Percentiles rank a stretch among this genome's conserved stretches.
phyloP scores from a whole-genome alignment of 2,797 vertebrate genomes.

The Pseudomugil gertrudae region DNA sequence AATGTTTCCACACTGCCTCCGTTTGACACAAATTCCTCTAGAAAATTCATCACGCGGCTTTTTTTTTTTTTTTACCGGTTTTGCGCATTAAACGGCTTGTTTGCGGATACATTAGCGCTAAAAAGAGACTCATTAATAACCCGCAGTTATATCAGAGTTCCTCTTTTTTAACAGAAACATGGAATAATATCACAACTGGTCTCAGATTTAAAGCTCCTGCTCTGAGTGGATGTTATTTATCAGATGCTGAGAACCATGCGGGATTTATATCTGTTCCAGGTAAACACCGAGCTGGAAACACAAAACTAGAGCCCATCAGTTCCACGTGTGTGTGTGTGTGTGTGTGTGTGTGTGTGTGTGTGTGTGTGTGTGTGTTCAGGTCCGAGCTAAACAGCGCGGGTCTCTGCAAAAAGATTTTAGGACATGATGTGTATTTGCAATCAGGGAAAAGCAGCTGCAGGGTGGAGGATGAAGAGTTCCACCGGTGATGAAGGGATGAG shows the following conservation, averaged over 20 bases:
- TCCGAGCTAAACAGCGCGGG: background rate
- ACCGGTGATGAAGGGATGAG: background rate
- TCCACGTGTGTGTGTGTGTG: background rate
- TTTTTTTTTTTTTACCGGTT: too few relatives aligned
- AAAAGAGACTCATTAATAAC: conserved; percentile 5
- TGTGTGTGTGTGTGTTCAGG: background rate
- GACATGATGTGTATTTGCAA: conserved; percentile 35
- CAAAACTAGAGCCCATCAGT: conserved; percentile 24
- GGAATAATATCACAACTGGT: background rate
- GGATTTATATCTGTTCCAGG: conserved; percentile 53
- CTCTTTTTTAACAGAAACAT: conserved; percentile 10
- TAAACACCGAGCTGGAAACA: conserved; percentile 40
- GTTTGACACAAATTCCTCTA: too few relatives aligned
- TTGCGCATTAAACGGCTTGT: conserved; percentile 38
- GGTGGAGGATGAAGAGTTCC: background rate
- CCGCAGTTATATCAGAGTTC: background rate
- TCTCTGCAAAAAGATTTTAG: conserved; percentile 7
- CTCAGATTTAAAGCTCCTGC: conserved; percentile 31
- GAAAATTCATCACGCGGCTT: too few relatives aligned
- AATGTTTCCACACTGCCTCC: too few relatives aligned
- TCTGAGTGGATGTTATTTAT: conserved; percentile 13
- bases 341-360: too few relatives aligned
- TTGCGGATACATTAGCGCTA: background rate
- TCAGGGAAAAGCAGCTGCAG: conserved; percentile 13
- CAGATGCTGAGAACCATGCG: conserved; percentile 34